Evolutionary conservation across 1,140 invertebrate species (phyloP), one percentile per base, ranked within the genome.

Genomic region (Megalonaias nervosa): DNA sequence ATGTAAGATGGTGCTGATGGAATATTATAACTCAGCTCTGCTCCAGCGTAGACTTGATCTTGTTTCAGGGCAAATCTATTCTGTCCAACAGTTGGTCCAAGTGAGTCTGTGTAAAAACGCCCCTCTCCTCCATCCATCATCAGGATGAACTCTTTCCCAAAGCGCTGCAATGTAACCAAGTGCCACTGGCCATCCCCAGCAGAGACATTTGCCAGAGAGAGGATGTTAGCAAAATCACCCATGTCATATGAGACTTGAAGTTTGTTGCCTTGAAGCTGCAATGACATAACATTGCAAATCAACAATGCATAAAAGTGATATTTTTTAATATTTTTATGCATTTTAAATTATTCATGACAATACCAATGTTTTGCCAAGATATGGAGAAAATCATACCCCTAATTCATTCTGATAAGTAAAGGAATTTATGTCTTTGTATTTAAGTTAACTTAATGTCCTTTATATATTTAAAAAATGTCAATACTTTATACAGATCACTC

Each of bases 131-230:
- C 97, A 90, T 99, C 97, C 56, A 99, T 90, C 87, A 96, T 96
- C 66, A 99, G 90, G 11, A 95, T 97, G 19, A 97, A 97, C 2
- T 97, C 96, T 55, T 96, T 97, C 61, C 97, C 97, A 83, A 96
- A 97, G 75, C 98, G 93, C 38, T 89, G 75, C 58, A 89, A 77
- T 38, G 95, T 93, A 0, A 97, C 97, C 11, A 95, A 96, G 89
- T 99, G 98, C 97, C 97, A 99, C 85, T 98, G 96, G 17, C 98
- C 98, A 91, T 99, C 97, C 87, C 97, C 96, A 1, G 98, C 97
- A 17, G 98, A 94, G 55, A 78, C 76, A 60, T 96, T 94, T 73
- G 95, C 96, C 16, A 99, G 91, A 95, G 96, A 97, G 74, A 99
- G 94, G 88, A 97, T 67, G 95, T 83, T 94, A 95, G 13, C 95